A percentile compares a stretch with the other conserved stretches of the same genome.
phyloP scores from a whole-genome alignment of 2,113 vertebrate genomes.

The Sakesphorus luctuosus region DNA sequence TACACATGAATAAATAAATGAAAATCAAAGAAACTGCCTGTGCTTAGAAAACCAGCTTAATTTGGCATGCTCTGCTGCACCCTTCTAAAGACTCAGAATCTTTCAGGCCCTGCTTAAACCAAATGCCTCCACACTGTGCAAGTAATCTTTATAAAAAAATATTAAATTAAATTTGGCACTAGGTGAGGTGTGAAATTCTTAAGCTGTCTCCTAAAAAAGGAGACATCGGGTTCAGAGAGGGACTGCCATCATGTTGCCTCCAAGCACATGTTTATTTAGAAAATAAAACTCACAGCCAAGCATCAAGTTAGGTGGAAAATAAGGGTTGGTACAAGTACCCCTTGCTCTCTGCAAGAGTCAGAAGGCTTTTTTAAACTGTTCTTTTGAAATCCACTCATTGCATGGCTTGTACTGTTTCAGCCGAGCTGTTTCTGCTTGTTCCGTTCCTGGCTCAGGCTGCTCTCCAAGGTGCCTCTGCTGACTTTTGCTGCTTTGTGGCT shows the following conservation, averaged over 20 bases:
- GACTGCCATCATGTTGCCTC: neutral
- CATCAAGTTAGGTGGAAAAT: neutral
- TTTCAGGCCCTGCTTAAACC: conserved; percentile 36
- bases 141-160: conserved; percentile 32
- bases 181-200: conserved; percentile 59
- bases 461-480: neutral
- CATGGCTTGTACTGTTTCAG: neutral
- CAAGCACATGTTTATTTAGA: neutral
- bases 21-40: conserved; percentile 53
- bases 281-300: neutral
- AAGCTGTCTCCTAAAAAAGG: neutral
- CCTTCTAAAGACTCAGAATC: conserved; percentile 19
- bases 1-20: conserved; percentile 60
- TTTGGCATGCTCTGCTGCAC: conserved; percentile 52
- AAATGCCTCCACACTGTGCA: conserved; percentile 43
- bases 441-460: neutral
- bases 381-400: neutral
- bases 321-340: neutral
- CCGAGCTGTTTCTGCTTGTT: neutral
- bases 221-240: neutral
- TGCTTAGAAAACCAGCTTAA: conserved; percentile 57
- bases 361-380: neutral
- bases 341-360: neutral
- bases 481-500: neutral
- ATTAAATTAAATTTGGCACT: neutral